These are phyloP conservation scores for Tetraodon nigroviridis DNA, from an alignment of 2,113 vertebrate genomes.

Conservation along the genomic window DNA sequence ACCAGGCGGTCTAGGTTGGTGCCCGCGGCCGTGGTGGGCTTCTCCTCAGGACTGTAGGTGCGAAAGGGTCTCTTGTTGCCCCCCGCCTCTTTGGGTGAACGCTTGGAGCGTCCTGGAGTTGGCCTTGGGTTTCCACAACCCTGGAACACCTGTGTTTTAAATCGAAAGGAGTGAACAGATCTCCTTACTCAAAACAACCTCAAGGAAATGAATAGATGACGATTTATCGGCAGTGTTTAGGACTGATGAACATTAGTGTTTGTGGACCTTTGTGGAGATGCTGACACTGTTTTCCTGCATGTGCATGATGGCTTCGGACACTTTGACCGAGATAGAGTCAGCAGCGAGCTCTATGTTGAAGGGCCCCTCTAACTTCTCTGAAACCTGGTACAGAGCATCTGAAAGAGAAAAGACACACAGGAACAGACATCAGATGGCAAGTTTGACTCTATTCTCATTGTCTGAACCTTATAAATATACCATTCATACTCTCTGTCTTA, in stretches of 20 bases:
- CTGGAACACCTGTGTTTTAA: constrained; percentile 76
- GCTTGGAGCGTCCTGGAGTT: constrained; percentile 67
- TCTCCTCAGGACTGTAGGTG: constrained; percentile 75
- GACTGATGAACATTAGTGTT: neutral
- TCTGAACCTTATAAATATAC: too few species aligned
- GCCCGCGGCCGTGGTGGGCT: constrained; percentile 81
- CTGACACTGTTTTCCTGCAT: constrained; percentile 84
- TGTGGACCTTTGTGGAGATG: constrained; percentile 79
- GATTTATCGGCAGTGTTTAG: neutral
- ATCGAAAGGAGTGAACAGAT: neutral
- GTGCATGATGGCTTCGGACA: constrained; percentile 85
- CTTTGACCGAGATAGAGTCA: constrained; percentile 83
- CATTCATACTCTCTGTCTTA: too few species aligned
- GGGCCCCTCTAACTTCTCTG: constrained; percentile 81
- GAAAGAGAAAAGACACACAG: constrained; percentile 7
- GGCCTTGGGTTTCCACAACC: constrained; percentile 80
- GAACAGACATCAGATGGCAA: neutral
- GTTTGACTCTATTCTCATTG: too few species aligned
- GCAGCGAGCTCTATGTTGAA: constrained; percentile 85
- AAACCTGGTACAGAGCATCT: constrained; percentile 81
- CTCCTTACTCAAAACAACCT: constrained; percentile 14
- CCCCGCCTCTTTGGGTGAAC: constrained; percentile 73
- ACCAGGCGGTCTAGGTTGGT: constrained; percentile 85
- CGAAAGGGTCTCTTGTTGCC: constrained; percentile 71
- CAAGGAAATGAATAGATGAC: neutral